phyloP scores from a whole-genome alignment of 2,113 vertebrate species.

The Antechinus flavipes region DNA sequence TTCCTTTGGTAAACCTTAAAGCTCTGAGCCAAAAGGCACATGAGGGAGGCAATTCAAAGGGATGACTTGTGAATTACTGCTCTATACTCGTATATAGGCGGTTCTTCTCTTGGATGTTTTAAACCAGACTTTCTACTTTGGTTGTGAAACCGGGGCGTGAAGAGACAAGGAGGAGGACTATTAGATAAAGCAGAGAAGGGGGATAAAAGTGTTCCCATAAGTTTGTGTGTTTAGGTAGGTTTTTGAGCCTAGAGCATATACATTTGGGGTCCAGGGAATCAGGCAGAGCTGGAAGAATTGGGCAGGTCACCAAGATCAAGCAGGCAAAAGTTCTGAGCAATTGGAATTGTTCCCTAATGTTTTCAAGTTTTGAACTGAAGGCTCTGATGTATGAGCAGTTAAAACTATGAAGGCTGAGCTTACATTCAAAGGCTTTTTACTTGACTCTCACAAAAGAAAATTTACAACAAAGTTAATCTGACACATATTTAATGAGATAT shows the following conservation, averaged over 20 bases:
- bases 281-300: neutral
- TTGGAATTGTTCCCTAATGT: neutral
- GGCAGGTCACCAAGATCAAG: neutral
- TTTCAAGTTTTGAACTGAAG: neutral
- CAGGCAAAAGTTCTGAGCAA: neutral
- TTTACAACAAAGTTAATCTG: neutral
- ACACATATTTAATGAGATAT: neutral
- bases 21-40: neutral
- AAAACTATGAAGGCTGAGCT: neutral
- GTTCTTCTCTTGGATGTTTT: neutral
- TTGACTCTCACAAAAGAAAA: neutral
- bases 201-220: neutral
- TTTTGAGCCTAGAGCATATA: neutral
- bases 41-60: neutral
- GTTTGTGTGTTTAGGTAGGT: neutral
- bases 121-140: neutral
- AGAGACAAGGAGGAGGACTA: neutral
- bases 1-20: neutral
- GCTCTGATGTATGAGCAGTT: neutral
- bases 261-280: neutral
- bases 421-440: neutral
- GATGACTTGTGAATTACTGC: neutral
- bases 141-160: neutral
- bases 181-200: neutral
- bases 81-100: accelerated